These are phyloP conservation scores for Stenurella melanura DNA, from an alignment of 2,888 invertebrate genomes.

Conservation along the genomic window DNA sequence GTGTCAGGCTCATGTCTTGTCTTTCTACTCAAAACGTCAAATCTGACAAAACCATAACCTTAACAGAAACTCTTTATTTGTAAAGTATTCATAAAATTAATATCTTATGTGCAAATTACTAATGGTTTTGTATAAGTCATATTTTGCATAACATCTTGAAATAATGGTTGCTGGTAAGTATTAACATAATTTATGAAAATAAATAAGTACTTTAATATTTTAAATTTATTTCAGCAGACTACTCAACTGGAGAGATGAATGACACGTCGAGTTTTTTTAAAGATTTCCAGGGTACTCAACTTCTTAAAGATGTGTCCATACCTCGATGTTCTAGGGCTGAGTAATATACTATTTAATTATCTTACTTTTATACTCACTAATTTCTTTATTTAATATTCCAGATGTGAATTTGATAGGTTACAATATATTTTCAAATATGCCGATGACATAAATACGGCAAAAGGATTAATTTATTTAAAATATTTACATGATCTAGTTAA, in stretches of 20 bases:
- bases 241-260: slow-evolving; percentile 27
- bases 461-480: slow-evolving; percentile 58
- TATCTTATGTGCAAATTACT: too few relatives aligned
- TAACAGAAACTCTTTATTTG: too few relatives aligned
- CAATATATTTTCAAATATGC: slow-evolving; percentile 58
- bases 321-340: slow-evolving; percentile 53
- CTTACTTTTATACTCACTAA: not conserved
- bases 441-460: slow-evolving; percentile 48
- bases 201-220: not conserved
- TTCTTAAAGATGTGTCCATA: slow-evolving; percentile 48
- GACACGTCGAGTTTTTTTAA: slow-evolving; percentile 58
- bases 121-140: too few relatives aligned
- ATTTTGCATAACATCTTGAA: too few relatives aligned
- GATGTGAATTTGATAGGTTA: slow-evolving; percentile 60
- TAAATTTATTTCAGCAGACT: slow-evolving; percentile 30
- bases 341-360: slow-evolving; percentile 48
- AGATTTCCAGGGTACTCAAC: slow-evolving; percentile 64
- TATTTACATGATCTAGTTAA: slow-evolving; percentile 55
- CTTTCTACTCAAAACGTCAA: too few relatives aligned
- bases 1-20: too few relatives aligned
- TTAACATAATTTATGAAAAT: not conserved
- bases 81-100: too few relatives aligned
- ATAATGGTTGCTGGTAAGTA: slow-evolving; percentile 33
- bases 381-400: slow-evolving; percentile 45
- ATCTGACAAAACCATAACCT: too few relatives aligned